Conservation (phyloP, 2,113 vertebrate species). For the Rhynchopsitta pachyrhyncha region DNA sequence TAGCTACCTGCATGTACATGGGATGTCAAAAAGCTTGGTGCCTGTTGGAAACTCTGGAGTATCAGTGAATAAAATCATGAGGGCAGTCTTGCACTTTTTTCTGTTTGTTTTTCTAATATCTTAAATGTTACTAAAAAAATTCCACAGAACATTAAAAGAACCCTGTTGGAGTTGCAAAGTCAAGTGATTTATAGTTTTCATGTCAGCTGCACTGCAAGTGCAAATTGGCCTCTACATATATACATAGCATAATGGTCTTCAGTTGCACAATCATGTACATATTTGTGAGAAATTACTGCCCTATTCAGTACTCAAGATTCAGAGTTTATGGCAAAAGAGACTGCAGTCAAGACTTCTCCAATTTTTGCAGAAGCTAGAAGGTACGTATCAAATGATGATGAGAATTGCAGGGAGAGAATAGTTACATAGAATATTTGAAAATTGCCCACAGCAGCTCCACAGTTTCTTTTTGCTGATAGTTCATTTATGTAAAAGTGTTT, state of each 20-base stretch:
- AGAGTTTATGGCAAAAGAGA: not conserved
- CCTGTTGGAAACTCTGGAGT: not conserved
- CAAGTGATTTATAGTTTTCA: not conserved
- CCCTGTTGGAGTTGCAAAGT: not conserved
- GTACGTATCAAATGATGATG: not conserved
- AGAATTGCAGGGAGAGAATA: not conserved
- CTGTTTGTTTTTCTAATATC: not conserved
- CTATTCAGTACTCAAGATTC: not conserved
- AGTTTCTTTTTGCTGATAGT: slow-evolving; percentile 34
- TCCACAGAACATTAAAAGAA: not conserved
- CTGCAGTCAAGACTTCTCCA: not conserved
- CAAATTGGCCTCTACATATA: not conserved
- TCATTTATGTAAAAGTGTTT: slow-evolving; percentile 43
- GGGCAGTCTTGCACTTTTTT: not conserved
- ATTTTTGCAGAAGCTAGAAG: slow-evolving; percentile 6
- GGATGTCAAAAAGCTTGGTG: fast-evolving
- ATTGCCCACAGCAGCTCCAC: not conserved
- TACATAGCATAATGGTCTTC: not conserved
- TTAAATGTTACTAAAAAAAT: not conserved
- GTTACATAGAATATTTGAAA: not conserved
- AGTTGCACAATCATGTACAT: not conserved
- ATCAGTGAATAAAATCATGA: not conserved
- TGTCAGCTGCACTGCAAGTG: not conserved
- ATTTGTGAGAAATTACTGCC: not conserved
- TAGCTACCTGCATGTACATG: no score